A percentile compares a stretch with the other conserved stretches of the same genome.
Evolutionary conservation across 2,113 vertebrate genomes (phyloP).

Genomic region (Anseranas semipalmata): DNA sequence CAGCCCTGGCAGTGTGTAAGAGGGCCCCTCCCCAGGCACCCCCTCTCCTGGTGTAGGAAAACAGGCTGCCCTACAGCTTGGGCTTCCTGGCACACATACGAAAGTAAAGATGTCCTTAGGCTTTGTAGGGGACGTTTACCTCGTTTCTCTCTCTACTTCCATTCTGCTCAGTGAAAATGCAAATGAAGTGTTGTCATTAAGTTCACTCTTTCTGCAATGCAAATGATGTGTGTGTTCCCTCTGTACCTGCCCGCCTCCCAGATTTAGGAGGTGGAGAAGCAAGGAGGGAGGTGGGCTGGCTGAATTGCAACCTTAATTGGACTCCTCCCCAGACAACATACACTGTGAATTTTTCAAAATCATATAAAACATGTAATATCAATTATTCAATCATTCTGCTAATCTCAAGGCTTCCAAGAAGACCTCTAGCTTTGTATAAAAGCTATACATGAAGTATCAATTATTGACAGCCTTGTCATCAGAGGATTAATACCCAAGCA

Average conservation of each 20-base stretch:
- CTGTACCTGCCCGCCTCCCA: conserved; percentile 6
- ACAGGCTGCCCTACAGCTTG: rapidly evolving
- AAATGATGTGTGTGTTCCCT: background rate
- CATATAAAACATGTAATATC: conserved; percentile 11
- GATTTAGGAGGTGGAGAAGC: conserved; percentile 28
- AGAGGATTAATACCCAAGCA: conserved; percentile 25
- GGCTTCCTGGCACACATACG: background rate
- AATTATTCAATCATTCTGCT: conserved; percentile 49
- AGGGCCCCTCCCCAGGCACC: background rate
- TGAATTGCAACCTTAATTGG: conserved; percentile 28
- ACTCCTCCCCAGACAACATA: conserved; percentile 19
- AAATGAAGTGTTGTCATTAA: background rate
- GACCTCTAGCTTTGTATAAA: background rate
- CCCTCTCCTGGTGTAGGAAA: rapidly evolving
- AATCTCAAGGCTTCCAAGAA: conserved; percentile 33
- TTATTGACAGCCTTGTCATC: conserved; percentile 12
- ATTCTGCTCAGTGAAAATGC: conserved; percentile 10
- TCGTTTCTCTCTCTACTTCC: background rate
- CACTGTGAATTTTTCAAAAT: conserved; percentile 24
- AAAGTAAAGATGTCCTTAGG: background rate
- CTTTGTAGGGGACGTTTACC: background rate
- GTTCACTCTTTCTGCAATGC: background rate
- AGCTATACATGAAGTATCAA: background rate
- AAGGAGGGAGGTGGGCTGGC: background rate
- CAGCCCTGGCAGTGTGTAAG: background rate